Percentiles rank a stretch among this genome's conserved stretches.
Conservation (phyloP, 2,888 invertebrate genomes). For the Eristalis pertinax region DNA sequence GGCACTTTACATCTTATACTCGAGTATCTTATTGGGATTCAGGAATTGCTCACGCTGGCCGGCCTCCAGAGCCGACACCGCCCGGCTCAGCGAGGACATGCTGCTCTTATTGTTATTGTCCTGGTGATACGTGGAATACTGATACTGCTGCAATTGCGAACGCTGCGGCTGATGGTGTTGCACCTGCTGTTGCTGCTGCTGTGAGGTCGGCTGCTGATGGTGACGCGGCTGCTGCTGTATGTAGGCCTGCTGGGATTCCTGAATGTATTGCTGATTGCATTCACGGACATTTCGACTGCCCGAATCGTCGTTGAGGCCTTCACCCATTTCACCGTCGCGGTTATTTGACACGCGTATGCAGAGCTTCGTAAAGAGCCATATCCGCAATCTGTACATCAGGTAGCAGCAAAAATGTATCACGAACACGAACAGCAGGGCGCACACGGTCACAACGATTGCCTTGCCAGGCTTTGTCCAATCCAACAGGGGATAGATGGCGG, state of each 20-base stretch:
- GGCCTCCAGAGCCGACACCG: constrained; percentile 80
- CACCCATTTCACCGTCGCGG: constrained; percentile 80
- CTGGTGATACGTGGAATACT: constrained; percentile 69
- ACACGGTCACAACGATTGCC: constrained; percentile 84
- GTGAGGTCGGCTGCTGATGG: constrained; percentile 48
- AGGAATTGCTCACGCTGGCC: constrained; percentile 81
- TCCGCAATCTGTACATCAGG: constrained; percentile 82
- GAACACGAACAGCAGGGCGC: constrained; percentile 84
- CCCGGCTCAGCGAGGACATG: constrained; percentile 79
- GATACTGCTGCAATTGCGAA: constrained; percentile 72
- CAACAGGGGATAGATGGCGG: constrained; percentile 88
- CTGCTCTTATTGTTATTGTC: constrained; percentile 75
- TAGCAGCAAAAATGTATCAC: constrained; percentile 85
- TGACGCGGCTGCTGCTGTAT: constrained; percentile 73
- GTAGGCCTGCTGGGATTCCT: constrained; percentile 79
- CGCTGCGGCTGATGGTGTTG: constrained; percentile 60
- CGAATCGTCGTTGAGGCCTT: constrained; percentile 80
- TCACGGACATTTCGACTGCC: constrained; percentile 78
- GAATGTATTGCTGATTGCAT: constrained; percentile 77
- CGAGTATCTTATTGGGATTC: constrained; percentile 81
- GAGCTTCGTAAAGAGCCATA: constrained; percentile 81
- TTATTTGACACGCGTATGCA: constrained; percentile 80
- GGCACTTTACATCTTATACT: constrained; percentile 81
- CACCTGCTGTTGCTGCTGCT: constrained; percentile 54
- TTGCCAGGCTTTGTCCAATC: constrained; percentile 87